Evolutionary conservation across 2,888 invertebrate genomes (phyloP).

Genomic region (Ochlodes sylvanus): DNA sequence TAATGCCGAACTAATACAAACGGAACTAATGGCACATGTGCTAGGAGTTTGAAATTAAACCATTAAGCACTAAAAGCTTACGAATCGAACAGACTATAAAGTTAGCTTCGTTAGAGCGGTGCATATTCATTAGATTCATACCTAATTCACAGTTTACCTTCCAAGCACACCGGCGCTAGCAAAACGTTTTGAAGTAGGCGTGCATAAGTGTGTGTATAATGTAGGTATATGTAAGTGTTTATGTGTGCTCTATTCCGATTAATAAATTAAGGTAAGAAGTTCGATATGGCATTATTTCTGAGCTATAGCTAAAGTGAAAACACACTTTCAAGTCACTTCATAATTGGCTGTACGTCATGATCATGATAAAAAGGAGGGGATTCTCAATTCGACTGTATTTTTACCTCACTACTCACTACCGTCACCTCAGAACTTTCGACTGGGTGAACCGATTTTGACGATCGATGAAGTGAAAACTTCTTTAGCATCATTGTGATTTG

Average conservation of each 20-base stretch:
- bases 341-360: not conserved
- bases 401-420: too few relatives aligned
- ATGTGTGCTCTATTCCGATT: too few relatives aligned
- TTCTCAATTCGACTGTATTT: too few relatives aligned
- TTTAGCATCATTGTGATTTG: too few relatives aligned
- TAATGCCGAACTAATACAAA: not conserved
- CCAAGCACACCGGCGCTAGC: not conserved
- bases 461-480: too few relatives aligned
- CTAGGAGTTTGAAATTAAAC: constrained; percentile 13
- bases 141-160: constrained; percentile 13
- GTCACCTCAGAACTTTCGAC: too few relatives aligned
- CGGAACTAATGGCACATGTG: not conserved
- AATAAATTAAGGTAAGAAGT: too few relatives aligned
- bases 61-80: constrained; percentile 26
- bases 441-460: too few relatives aligned
- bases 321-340: not conserved
- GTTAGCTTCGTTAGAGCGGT: constrained; percentile 22
- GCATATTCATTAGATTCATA: constrained; percentile 28
- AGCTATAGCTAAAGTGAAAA: too few relatives aligned
- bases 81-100: constrained; percentile 25
- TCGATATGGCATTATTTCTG: too few relatives aligned
- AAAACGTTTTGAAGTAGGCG: not conserved
- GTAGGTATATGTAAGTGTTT: too few relatives aligned
- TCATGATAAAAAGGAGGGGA: too few relatives aligned
- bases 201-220: not conserved